Conservation (phyloP, 1,140 invertebrate species). For the Lasaia peninsularis region DNA sequence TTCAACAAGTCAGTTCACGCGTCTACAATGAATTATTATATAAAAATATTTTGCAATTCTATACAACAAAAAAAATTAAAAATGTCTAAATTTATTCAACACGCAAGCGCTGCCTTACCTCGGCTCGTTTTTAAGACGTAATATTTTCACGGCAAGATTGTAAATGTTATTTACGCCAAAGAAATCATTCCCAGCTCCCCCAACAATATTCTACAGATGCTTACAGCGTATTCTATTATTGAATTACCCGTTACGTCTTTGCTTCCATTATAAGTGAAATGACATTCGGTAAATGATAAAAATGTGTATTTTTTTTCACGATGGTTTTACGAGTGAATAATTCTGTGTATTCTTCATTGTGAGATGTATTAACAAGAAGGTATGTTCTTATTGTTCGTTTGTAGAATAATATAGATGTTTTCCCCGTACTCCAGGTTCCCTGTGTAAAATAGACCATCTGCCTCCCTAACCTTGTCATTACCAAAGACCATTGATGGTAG, state of each 20-base stretch:
- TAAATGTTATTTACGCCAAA: constrained; percentile 62
- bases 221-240: constrained; percentile 42
- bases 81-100: no score
- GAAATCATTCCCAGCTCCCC: constrained; percentile 51
- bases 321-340: constrained; percentile 1
- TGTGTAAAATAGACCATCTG: no score
- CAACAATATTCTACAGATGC: constrained; percentile 35
- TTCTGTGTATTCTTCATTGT: constrained; percentile 11
- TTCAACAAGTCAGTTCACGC: no score
- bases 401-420: no score
- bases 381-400: no score
- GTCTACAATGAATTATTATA: no score
- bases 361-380: no score
- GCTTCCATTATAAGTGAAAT: constrained; percentile 27
- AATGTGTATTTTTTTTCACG: constrained; percentile 2
- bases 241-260: constrained; percentile 31
- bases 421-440: no score
- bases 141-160: constrained; percentile 51
- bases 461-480: no score
- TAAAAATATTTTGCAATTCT: no score
- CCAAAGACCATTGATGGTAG: no score
- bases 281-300: constrained; percentile 19
- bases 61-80: no score
- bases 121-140: constrained; percentile 45
- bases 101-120: background rate